phyloP scores from a whole-genome alignment of 2,797 vertebrate species.

The Fistularia tabacaria region DNA sequence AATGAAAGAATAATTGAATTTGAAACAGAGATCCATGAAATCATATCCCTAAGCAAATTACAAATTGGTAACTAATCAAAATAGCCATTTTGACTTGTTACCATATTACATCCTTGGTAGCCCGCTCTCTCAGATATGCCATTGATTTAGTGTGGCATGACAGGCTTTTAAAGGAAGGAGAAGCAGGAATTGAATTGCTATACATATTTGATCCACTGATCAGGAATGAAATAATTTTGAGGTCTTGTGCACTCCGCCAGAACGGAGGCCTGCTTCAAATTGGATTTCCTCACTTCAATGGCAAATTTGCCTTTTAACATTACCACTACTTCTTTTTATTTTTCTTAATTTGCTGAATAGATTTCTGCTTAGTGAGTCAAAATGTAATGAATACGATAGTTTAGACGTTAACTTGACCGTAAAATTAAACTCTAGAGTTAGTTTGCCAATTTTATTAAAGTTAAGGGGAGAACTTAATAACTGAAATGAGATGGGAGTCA shows the following conservation, averaged over 20 bases:
- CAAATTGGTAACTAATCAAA: conserved; percentile 74
- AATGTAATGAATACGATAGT: conserved; percentile 42
- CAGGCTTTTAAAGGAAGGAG: conserved; percentile 61
- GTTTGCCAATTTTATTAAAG: conserved; percentile 16
- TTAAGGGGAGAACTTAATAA: conserved; percentile 32
- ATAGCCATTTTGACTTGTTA: conserved; percentile 66
- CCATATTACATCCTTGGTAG: conserved; percentile 64
- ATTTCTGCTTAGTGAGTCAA: conserved; percentile 58
- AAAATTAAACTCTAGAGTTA: conserved; percentile 22
- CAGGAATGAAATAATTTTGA: conserved; percentile 69
- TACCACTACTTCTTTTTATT: conserved; percentile 43
- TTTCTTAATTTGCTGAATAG: conserved; percentile 43
- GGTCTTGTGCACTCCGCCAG: conserved; percentile 54
- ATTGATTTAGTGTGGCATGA: conserved; percentile 59
- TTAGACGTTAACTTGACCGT: conserved; percentile 37
- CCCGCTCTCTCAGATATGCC: conserved; percentile 64
- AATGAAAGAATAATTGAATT: conserved; percentile 65
- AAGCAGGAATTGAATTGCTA: conserved; percentile 70
- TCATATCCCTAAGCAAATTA: conserved; percentile 66
- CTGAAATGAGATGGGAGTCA: conserved; percentile 8
- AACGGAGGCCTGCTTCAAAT: conserved; percentile 59
- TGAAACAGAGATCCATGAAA: conserved; percentile 68
- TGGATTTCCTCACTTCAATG: conserved; percentile 65
- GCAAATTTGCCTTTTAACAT: conserved; percentile 60
- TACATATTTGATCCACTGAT: conserved; percentile 79